Base-by-base conservation (phyloP, 1,140 invertebrate genomes). In the Drosophila erecta region DNA sequence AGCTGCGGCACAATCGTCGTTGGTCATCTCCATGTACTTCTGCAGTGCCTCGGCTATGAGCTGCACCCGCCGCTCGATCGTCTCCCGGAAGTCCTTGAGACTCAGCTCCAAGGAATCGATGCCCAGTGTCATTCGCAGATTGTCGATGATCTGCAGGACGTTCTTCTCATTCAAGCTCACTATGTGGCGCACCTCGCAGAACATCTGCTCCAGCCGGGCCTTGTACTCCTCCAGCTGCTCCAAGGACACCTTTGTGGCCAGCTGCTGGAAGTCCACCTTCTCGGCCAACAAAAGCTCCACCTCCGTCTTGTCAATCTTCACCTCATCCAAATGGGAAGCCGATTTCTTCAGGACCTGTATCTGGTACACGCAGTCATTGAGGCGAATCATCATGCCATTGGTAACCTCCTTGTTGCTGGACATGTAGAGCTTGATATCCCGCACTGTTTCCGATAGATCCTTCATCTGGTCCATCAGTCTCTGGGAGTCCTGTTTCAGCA, bases 201-300 rank as follows among this genome's bases (percentile, higher is more conserved):
- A 89, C 4, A 93, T 93, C 30, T 93, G 93, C 3, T 94, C 93
- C 4, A 96, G 79, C 46, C 95, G 94, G 37, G 95, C 94, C 66
- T 94, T 95, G 22, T 94, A 94, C 27, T 94, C 92, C 55, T 95
- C 94, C 76, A 96, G 95, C 76, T 95, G 94, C 38, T 96, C 95
- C 56, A 94, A 93, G 0, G 95, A 96, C 4, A 96, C 95, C 78
- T 96, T 96, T 3, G 94, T 93, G 22, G 95, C 94, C 46, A 96
- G 91, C 58, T 94, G 92, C 2, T 93, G 93, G 44, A 94, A 92
- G 81, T 96, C 95, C 0, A 95, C 95, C 92, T 96, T 96, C 20
- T 95, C 94, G 0, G 95, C 95, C 64, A 96, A 92, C 1, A 95
- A 94, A 53, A 95, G 94, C 49, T 95, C 94, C 69, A 96, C 92